Evolutionary conservation across 1,140 invertebrate genomes (phyloP).

Genomic region (Venturia canescens): DNA sequence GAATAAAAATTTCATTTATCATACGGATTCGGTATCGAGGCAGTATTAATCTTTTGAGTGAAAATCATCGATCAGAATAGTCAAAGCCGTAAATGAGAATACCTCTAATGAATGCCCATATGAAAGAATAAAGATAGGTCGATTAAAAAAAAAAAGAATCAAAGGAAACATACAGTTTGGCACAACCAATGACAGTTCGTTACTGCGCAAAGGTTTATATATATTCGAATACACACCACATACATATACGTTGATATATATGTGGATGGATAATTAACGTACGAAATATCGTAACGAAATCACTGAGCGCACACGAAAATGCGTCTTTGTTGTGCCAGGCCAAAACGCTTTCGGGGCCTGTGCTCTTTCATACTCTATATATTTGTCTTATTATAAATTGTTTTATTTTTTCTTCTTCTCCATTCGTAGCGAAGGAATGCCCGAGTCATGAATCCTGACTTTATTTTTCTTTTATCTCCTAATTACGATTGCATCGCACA

Average conservation of each 20-base stretch:
- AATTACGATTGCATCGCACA: conserved; percentile 54
- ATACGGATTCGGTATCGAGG: conserved; percentile 26
- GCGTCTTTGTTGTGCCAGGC: too few relatives aligned
- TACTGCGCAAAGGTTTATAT: conserved; percentile 53
- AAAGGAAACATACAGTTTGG: conserved; percentile 56
- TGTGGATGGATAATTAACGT: too few relatives aligned
- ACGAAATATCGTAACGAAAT: too few relatives aligned
- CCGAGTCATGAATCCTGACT: conserved; percentile 57
- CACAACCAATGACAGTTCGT: conserved; percentile 63
- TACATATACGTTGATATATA: too few relatives aligned
- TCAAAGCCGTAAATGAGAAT: not conserved
- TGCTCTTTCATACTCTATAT: too few relatives aligned
- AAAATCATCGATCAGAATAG: not conserved
- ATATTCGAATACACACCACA: too few relatives aligned
- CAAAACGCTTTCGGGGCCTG: too few relatives aligned
- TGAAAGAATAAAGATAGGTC: conserved; percentile 19
- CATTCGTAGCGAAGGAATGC: conserved; percentile 57
- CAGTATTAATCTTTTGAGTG: conserved; percentile 15
- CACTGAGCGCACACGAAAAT: too few relatives aligned
- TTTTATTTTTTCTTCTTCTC: too few relatives aligned
- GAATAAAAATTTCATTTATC: conserved; percentile 53
- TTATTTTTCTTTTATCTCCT: conserved; percentile 42
- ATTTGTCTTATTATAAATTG: too few relatives aligned
- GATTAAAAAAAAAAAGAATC: conserved; percentile 41
- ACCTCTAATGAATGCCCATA: conserved; percentile 13